Conservation (phyloP, 2,113 vertebrate species). For the Mus pahari region DNA sequence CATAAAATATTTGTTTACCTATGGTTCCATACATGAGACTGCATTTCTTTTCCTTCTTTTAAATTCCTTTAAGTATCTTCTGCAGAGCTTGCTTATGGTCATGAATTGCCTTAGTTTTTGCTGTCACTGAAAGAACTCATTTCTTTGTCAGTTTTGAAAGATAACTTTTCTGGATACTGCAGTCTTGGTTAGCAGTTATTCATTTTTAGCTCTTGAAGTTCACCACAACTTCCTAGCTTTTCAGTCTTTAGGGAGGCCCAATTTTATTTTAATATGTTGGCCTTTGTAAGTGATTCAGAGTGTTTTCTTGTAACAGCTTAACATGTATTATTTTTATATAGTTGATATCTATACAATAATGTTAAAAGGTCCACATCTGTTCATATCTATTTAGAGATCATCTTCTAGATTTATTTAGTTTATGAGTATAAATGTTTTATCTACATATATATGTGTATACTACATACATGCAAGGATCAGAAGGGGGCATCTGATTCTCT, state of each 20-base stretch:
- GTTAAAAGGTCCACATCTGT: background rate
- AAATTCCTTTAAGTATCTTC: background rate
- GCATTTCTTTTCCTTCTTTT: background rate
- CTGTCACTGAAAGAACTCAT: background rate
- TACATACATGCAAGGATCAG: background rate
- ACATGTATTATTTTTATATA: background rate
- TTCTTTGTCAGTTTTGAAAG: background rate
- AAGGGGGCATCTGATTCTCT: background rate
- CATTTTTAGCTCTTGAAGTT: background rate
- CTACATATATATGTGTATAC: background rate
- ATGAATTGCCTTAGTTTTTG: background rate
- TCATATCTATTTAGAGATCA: background rate
- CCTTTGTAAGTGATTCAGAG: background rate
- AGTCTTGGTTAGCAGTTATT: background rate
- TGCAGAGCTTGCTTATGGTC: background rate
- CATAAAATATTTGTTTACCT: background rate
- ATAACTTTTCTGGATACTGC: background rate
- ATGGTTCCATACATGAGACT: background rate
- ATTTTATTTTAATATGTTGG: background rate
- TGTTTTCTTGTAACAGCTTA: background rate
- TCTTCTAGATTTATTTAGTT: background rate
- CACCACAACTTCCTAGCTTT: background rate
- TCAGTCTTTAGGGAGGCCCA: background rate
- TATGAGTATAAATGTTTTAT: background rate
- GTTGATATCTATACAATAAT: background rate